A percentile compares a stretch with the other conserved stretches of the same genome.
Evolutionary conservation across 2,113 vertebrate species (phyloP).

Genomic region (Saguinus imperator): DNA sequence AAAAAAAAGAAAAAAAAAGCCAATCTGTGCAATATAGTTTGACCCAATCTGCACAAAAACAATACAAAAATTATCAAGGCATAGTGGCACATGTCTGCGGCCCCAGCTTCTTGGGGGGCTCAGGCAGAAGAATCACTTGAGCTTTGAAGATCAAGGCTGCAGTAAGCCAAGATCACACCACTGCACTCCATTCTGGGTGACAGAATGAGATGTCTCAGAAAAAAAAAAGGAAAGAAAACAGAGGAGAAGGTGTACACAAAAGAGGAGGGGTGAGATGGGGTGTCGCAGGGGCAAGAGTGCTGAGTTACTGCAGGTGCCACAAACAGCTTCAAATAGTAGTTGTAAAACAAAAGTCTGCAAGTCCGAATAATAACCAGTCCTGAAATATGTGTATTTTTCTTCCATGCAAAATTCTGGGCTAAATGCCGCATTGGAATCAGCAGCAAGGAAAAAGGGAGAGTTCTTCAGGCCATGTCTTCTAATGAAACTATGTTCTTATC

Average conservation of each 20-base stretch:
- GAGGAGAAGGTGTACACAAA: neutral
- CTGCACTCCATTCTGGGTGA: too few species aligned
- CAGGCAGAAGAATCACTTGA: too few species aligned
- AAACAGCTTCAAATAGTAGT: neutral
- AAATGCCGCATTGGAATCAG: neutral
- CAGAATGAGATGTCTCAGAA: too few species aligned
- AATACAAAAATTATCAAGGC: too few species aligned
- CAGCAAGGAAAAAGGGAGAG: neutral
- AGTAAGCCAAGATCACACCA: too few species aligned
- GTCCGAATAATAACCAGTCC: neutral
- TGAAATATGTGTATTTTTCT: neutral
- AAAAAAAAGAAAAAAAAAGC: too few species aligned
- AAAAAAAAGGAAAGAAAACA: neutral
- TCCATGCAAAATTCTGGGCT: neutral
- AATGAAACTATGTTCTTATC: neutral
- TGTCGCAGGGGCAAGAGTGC: accelerated
- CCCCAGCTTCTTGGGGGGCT: too few species aligned
- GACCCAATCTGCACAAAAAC: too few species aligned
- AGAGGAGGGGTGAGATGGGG: too few species aligned
- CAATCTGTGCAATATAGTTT: too few species aligned
- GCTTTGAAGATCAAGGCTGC: too few species aligned
- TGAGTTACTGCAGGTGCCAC: neutral
- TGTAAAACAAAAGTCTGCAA: neutral
- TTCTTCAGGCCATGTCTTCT: neutral
- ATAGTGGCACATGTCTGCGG: too few species aligned